These are phyloP conservation scores for Sphenopsis melanotis DNA, from an alignment of 2,797 vertebrate genomes.

Conservation along the genomic window DNA sequence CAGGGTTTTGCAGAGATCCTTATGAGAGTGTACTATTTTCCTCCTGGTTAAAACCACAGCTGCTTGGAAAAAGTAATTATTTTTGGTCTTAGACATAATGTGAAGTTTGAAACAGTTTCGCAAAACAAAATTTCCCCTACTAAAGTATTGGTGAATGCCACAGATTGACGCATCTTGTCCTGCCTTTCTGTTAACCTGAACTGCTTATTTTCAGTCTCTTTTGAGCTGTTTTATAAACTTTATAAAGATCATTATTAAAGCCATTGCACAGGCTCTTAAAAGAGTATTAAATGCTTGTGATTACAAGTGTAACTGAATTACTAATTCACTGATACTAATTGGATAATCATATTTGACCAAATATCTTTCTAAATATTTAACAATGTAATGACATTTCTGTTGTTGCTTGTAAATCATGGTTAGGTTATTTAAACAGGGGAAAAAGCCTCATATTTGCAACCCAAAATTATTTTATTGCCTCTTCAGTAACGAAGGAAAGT, in stretches of 20 bases:
- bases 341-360: not conserved
- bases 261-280: not conserved
- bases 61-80: not conserved
- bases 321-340: not conserved
- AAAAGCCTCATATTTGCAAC: not conserved
- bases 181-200: not conserved
- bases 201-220: not conserved
- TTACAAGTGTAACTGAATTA: not conserved
- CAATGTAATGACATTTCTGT: not conserved
- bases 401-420: not conserved
- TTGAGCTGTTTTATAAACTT: not conserved
- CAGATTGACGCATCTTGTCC: not conserved
- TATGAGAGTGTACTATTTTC: not conserved
- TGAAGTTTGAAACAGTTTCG: not conserved
- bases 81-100: not conserved
- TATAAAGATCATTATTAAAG: not conserved
- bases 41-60: slow-evolving; percentile 1
- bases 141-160: not conserved
- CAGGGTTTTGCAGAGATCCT: not conserved
- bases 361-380: slow-evolving; percentile 18
- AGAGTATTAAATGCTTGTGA: not conserved
- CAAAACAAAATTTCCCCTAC: not conserved
- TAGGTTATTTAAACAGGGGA: not conserved
- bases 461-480: not conserved
- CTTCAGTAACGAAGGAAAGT: not conserved